Evolutionary conservation across 2,888 invertebrate genomes (phyloP).

Genomic region (Microctonus hyperodae): DNA sequence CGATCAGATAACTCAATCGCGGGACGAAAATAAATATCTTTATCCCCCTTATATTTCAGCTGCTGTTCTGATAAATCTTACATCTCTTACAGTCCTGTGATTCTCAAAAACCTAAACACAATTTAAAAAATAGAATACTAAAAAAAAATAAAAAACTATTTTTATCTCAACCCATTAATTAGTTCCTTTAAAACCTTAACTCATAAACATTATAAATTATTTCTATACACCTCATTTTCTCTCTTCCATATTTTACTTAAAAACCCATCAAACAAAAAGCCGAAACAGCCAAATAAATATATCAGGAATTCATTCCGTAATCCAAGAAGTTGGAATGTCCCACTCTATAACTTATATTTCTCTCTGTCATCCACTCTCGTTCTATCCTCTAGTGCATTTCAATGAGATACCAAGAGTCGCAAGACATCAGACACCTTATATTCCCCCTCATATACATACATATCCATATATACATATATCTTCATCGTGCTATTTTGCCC

Average conservation of each 20-base stretch:
- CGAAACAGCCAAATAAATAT: too few species aligned
- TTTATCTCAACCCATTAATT: neutral
- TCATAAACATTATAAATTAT: too few species aligned
- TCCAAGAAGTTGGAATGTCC: neutral
- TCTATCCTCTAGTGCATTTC: neutral
- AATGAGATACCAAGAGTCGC: neutral
- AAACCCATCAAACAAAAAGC: too few species aligned
- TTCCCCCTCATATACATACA: neutral
- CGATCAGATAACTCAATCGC: conserved; percentile 22
- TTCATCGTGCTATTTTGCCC: neutral
- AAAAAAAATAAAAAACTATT: neutral
- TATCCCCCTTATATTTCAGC: neutral
- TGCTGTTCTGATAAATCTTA: neutral
- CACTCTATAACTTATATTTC: neutral
- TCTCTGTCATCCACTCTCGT: neutral
- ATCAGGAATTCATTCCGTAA: neutral
- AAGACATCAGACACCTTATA: conserved; percentile 2
- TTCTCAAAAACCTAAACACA: neutral
- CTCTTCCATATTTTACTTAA: too few species aligned
- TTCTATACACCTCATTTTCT: too few species aligned
- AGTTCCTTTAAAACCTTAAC: too few species aligned
- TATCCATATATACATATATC: neutral
- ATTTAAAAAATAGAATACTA: neutral
- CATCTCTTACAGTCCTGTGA: neutral
- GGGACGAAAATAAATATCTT: neutral